Conservation (phyloP, 2,113 vertebrate species). For the Scolopax mira region DNA sequence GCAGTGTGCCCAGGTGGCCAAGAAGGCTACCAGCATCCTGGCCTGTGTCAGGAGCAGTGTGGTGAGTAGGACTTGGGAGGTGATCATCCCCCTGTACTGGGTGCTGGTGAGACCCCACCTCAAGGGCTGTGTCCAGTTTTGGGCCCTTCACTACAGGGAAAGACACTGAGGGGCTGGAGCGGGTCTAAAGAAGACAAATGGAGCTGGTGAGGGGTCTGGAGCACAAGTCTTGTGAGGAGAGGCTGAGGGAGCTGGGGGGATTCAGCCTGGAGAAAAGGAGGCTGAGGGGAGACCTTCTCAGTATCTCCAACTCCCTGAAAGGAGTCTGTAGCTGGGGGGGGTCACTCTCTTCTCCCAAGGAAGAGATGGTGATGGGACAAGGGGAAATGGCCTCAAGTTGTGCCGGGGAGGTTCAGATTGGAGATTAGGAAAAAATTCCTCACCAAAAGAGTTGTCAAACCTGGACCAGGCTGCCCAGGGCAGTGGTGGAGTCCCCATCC, state of each 20-base stretch:
- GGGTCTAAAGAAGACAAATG: not conserved
- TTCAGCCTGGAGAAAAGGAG: no score
- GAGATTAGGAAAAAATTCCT: not conserved
- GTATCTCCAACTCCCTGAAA: no score
- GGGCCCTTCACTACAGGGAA: not conserved
- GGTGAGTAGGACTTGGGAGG: not conserved
- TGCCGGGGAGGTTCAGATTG: not conserved
- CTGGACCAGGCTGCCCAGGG: not conserved
- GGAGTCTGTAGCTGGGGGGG: not conserved
- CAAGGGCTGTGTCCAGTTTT: not conserved
- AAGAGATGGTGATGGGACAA: fast-evolving
- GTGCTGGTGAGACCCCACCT: not conserved
- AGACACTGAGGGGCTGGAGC: not conserved
- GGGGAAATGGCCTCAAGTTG: not conserved
- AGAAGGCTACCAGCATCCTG: not conserved
- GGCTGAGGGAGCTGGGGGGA: not conserved
- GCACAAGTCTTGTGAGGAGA: not conserved
- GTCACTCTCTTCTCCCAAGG: not conserved
- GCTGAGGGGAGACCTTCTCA: no score
- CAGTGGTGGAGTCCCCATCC: not conserved
- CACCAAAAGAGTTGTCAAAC: not conserved
- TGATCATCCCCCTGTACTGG: not conserved
- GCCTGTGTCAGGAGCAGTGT: not conserved
- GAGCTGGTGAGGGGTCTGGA: not conserved
- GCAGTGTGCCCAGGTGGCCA: not conserved